Percentiles rank a stretch among this genome's conserved stretches.
phyloP scores from a whole-genome alignment of 2,888 invertebrate species.

The Buathra laborator region DNA sequence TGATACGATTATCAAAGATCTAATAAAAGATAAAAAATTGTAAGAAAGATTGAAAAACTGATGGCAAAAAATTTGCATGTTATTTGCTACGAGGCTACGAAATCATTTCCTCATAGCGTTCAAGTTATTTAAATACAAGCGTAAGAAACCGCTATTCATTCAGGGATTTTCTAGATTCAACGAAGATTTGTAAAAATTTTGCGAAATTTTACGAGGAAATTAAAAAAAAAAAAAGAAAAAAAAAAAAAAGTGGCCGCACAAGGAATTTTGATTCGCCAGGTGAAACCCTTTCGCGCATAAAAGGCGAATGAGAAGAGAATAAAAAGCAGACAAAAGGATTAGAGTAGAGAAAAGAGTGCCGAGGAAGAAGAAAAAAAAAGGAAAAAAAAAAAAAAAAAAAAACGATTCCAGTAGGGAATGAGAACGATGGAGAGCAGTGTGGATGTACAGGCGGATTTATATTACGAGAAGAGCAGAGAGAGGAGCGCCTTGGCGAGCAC shows the following conservation, averaged over 20 bases:
- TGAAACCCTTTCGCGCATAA: conserved; percentile 22
- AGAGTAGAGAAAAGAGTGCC: conserved; percentile 2
- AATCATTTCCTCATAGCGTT: background rate
- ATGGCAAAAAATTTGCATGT: background rate
- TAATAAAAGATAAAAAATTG: background rate
- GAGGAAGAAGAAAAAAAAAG: background rate
- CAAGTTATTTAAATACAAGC: background rate
- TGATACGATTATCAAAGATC: background rate
- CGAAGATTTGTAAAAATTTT: background rate
- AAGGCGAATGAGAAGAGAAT: conserved; percentile 17
- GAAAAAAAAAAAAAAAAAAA: conserved; percentile 7
- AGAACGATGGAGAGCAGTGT: conserved; percentile 4
- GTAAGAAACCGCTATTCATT: background rate
- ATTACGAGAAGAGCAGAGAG: conserved; percentile 14
- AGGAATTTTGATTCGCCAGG: conserved; percentile 33
- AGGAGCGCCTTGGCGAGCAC: conserved; percentile 35
- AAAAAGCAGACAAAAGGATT: conserved; percentile 31
- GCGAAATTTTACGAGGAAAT: background rate
- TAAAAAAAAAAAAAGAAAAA: conserved; percentile 2
- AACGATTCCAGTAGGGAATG: conserved; percentile 27
- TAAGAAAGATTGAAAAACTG: background rate
- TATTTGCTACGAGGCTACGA: background rate
- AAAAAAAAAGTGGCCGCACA: background rate
- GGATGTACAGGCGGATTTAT: conserved; percentile 27
- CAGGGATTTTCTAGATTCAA: no score